A percentile compares a stretch with the other conserved stretches of the same genome.
Conservation (phyloP, 1,140 invertebrate genomes). For the Bombus ignitus region DNA sequence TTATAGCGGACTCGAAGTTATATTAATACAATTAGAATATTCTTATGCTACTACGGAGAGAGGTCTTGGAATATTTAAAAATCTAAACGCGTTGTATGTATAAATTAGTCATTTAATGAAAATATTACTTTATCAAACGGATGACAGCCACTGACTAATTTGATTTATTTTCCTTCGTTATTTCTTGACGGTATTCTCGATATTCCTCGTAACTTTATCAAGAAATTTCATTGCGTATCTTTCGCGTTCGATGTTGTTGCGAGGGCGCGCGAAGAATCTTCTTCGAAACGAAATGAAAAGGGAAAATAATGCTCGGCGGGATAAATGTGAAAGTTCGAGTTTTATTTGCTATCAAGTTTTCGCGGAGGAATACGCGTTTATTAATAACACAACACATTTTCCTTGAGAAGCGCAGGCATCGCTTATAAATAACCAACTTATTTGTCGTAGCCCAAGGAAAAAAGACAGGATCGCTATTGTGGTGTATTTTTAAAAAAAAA, state of each 20-base stretch:
- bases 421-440: constrained; percentile 46
- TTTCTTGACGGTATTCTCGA: too few relatives aligned
- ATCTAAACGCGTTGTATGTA: background rate
- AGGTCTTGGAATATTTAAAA: too few relatives aligned
- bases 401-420: constrained; percentile 37
- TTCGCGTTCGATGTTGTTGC: background rate
- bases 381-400: constrained; percentile 40
- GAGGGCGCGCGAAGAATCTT: background rate
- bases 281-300: background rate
- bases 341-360: constrained; percentile 30
- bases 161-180: background rate
- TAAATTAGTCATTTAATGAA: background rate
- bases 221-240: background rate
- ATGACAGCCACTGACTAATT: background rate
- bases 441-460: constrained; percentile 43
- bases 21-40: background rate
- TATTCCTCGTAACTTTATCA: background rate
- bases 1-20: background rate
- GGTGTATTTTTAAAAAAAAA: background rate
- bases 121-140: background rate
- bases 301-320: background rate
- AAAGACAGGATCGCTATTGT: constrained; percentile 37
- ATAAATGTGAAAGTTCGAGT: constrained; percentile 30
- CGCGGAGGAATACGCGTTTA: constrained; percentile 32
- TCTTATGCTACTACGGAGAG: too few relatives aligned